These are phyloP conservation scores for Sparidentex hasta DNA, from an alignment of 2,797 vertebrate genomes.

Conservation along the genomic window DNA sequence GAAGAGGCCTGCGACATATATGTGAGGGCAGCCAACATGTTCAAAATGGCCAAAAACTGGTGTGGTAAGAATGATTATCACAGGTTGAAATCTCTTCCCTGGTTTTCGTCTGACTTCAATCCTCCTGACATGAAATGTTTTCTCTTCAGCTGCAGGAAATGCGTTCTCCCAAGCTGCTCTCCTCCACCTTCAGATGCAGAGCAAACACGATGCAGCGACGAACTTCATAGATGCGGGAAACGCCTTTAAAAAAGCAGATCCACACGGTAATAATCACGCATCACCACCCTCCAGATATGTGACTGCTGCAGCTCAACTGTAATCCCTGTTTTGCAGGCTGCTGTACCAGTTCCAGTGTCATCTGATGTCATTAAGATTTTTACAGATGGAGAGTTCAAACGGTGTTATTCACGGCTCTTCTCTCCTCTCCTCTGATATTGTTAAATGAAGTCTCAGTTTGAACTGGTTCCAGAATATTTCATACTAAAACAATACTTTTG, in stretches of 20 bases:
- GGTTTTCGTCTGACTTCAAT: neutral
- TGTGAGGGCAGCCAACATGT: constrained; percentile 94
- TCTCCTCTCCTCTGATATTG: neutral
- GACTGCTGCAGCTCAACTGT: neutral
- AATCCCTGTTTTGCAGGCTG: constrained; percentile 7
- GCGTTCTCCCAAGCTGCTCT: constrained; percentile 93
- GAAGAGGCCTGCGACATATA: constrained; percentile 96
- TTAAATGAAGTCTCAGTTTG: neutral
- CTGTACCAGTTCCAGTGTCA: neutral
- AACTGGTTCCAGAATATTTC: neutral
- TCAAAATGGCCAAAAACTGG: constrained; percentile 98
- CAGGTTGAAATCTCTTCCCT: neutral
- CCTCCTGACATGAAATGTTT: constrained; percentile 1
- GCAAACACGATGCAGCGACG: constrained; percentile 94
- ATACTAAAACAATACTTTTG: neutral
- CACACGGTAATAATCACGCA: constrained; percentile 86
- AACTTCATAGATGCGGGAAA: constrained; percentile 95
- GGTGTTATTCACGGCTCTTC: neutral
- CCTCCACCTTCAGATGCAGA: constrained; percentile 94
- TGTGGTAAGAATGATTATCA: constrained; percentile 85
- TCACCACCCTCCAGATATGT: neutral
- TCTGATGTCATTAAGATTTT: neutral
- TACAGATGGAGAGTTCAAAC: neutral
- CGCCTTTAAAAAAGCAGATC: constrained; percentile 96
- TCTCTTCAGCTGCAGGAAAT: constrained; percentile 90